Conservation (phyloP, 2,888 invertebrate species). For the Torymus auratus region DNA sequence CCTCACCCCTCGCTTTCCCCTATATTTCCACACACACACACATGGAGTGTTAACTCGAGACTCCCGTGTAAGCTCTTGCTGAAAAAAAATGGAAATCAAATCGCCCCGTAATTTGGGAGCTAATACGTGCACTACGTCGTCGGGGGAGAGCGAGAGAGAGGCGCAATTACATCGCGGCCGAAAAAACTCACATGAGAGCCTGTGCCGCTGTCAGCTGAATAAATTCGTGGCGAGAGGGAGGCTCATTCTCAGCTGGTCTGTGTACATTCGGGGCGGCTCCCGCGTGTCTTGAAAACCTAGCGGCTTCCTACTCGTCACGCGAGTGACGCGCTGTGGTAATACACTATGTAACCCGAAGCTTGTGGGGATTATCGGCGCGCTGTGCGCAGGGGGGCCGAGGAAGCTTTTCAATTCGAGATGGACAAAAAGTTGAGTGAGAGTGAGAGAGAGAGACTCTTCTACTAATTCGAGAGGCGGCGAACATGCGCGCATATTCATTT, state of each 20-base stretch:
- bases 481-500: constrained; percentile 29
- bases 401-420: constrained; percentile 21
- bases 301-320: constrained; percentile 24
- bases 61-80: constrained; percentile 43
- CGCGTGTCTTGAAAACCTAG: constrained; percentile 18
- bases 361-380: constrained; percentile 29
- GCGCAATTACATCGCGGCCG: constrained; percentile 17
- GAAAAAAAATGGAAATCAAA: constrained; percentile 51
- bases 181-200: constrained; percentile 23
- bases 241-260: constrained; percentile 6
- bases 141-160: not conserved
- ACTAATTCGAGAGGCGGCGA: constrained; percentile 29
- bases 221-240: constrained; percentile 36
- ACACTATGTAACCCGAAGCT: constrained; percentile 38
- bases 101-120: constrained; percentile 28
- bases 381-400: not conserved
- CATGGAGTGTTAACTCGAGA: constrained; percentile 12
- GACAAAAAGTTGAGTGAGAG: constrained; percentile 16
- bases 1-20: not conserved
- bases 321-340: constrained; percentile 1
- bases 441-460: not conserved
- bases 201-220: constrained; percentile 42
- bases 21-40: no score
- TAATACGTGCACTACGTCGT: constrained; percentile 12
- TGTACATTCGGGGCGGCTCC: not conserved